Evolutionary conservation across 2,888 invertebrate genomes (phyloP).

Genomic region (Melanostoma mellinum): DNA sequence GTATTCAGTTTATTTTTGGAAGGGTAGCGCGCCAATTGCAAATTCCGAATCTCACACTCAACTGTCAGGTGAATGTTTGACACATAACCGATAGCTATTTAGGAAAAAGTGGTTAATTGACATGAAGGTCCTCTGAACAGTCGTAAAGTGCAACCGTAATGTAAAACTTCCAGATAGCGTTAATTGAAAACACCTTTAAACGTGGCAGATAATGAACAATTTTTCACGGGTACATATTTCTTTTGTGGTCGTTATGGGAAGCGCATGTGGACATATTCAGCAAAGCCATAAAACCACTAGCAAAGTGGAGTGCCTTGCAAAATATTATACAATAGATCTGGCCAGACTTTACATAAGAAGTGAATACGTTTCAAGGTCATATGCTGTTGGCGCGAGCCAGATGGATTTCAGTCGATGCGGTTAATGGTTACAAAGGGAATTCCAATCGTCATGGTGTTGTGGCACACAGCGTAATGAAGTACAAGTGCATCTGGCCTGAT

Average conservation of each 20-base stretch:
- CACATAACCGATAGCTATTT: slow-evolving; percentile 46
- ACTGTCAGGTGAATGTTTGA: slow-evolving; percentile 32
- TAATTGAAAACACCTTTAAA: slow-evolving; percentile 50
- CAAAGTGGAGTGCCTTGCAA: slow-evolving; percentile 24
- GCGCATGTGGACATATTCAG: slow-evolving; percentile 41
- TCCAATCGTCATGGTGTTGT: slow-evolving; percentile 11
- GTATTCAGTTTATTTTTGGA: slow-evolving; percentile 33
- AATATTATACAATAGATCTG: slow-evolving; percentile 20
- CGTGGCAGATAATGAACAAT: slow-evolving; percentile 28
- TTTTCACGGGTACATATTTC: slow-evolving; percentile 26
- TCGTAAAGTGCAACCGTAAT: slow-evolving; percentile 48
- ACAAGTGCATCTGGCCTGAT: slow-evolving; percentile 41
- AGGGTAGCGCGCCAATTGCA: slow-evolving; percentile 28
- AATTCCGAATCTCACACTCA: slow-evolving; percentile 46
- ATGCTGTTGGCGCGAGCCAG: slow-evolving; percentile 40
- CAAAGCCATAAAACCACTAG: slow-evolving; percentile 17
- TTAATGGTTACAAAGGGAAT: slow-evolving; percentile 48
- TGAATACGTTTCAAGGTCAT: slow-evolving; percentile 53
- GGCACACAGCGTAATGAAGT: slow-evolving; percentile 28
- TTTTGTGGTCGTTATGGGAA: slow-evolving; percentile 21
- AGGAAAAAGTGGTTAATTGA: slow-evolving; percentile 46
- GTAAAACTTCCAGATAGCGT: slow-evolving; percentile 34
- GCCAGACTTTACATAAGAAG: slow-evolving; percentile 30
- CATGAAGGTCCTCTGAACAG: not conserved
- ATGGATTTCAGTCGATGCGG: slow-evolving; percentile 49